Evolutionary conservation across 2,113 vertebrate genomes (phyloP).

Genomic region (Hassar affinis): DNA sequence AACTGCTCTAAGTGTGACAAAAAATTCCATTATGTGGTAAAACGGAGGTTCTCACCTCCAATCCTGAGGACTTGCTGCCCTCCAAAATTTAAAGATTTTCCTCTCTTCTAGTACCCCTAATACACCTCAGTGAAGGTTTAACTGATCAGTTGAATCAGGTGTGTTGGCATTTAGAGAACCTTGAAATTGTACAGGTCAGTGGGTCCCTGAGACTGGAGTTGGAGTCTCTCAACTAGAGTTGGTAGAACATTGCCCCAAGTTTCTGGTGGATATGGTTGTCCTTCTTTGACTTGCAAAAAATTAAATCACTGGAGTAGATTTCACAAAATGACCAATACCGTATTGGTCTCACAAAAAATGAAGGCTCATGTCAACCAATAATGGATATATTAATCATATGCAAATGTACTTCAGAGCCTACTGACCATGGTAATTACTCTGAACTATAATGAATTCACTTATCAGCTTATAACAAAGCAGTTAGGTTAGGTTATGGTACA

Average conservation of each 20-base stretch:
- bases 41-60: not conserved
- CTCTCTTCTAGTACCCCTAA: not conserved
- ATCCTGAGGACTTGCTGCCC: not conserved
- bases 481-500: constrained; percentile 13
- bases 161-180: not conserved
- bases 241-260: not conserved
- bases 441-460: constrained; percentile 20
- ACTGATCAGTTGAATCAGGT: constrained; percentile 7
- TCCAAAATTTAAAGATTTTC: not conserved
- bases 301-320: constrained; percentile 28
- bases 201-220: not conserved
- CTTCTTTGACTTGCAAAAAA: constrained; percentile 27
- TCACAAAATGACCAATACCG: constrained; percentile 7
- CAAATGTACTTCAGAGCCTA: constrained; percentile 40
- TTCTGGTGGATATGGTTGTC: not conserved
- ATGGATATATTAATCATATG: constrained; percentile 50
- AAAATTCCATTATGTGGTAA: constrained; percentile 4
- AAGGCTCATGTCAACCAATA: constrained; percentile 24
- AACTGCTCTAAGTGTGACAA: not conserved
- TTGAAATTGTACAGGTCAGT: constrained; percentile 17
- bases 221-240: too few relatives aligned
- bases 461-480: constrained; percentile 21
- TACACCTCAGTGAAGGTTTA: not conserved
- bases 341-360: constrained; percentile 22
- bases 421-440: constrained; percentile 31